Base-by-base conservation (phyloP, 2,888 invertebrate species). In the Blastobasis adustella region DNA sequence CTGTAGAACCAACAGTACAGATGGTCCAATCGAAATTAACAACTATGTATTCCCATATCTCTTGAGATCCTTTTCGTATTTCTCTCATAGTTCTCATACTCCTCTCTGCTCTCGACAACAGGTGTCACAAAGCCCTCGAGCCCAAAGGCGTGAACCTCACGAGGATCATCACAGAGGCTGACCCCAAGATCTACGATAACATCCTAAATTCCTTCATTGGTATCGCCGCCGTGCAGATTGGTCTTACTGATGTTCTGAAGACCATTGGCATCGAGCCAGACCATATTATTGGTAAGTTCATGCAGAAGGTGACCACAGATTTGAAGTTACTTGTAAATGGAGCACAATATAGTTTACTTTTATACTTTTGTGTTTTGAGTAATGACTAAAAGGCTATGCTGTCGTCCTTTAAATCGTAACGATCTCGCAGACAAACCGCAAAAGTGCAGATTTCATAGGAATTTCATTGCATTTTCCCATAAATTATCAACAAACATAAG, bases 141-240 rank as follows among this genome's bases (percentile, higher is more conserved):
- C 91, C 92, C 3, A 90, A 90, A 67, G 93, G 92, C 47, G 74
- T 94, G 45, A 91, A 94, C 67, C 79, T 95, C 37, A 90, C 90
- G 49, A 87, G 90, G 57, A 84, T 94, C 55, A 77, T 94, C 59
- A 91, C 91, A 41, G 88, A 90, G 5, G 77, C 88, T 0, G 91
- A 93, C 63, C 90, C 91, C 0, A 89, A 85, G 57, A 91, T 91
- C 54, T 92, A 92, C 67, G 91, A 93, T 62, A 91, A 92, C 68
- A 92, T 93, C 37, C 79, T 93, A 0, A 91, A 93, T 77, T 92
- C 93, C 5, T 94, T 95, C 79, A 90, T 94, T 38, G 92, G 92
- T 36, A 94, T 95, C 59, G 93, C 94, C 4, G 92, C 95, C 9
- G 91, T 94, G 10, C 95, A 82, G 76, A 68, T 89, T 47, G 89